Conservation (phyloP, 2,113 vertebrate genomes). For the Halichoerus grypus region DNA sequence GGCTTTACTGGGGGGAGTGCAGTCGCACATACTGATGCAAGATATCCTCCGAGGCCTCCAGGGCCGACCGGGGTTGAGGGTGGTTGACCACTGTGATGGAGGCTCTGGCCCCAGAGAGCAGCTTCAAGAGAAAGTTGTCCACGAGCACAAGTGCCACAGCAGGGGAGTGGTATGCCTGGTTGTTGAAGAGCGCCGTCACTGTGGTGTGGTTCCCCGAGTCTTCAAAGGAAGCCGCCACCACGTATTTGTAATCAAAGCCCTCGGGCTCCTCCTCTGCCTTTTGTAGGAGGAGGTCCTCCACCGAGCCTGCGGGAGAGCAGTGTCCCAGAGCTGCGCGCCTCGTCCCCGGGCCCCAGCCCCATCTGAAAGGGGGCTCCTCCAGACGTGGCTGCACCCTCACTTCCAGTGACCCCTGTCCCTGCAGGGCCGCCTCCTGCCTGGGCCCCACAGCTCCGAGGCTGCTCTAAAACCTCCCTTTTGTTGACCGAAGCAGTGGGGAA, state of each 20-base stretch:
- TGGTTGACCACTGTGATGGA: constrained; percentile 92
- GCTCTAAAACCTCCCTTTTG: background rate
- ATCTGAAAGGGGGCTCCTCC: background rate
- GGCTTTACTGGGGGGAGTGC: background rate
- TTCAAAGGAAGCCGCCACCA: constrained; percentile 91
- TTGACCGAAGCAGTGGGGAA: background rate
- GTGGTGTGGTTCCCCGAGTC: constrained; percentile 64
- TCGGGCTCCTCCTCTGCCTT: constrained; percentile 89
- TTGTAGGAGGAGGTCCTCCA: constrained; percentile 91
- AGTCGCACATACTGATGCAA: constrained; percentile 90
- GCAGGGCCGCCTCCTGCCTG: background rate
- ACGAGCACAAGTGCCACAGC: constrained; percentile 92
- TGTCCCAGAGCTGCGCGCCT: rapidly evolving
- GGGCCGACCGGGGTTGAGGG: constrained; percentile 87
- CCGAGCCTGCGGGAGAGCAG: constrained; percentile 82
- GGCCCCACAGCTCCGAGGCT: background rate
- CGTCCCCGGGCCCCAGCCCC: background rate
- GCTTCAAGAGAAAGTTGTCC: constrained; percentile 92
- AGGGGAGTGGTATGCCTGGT: constrained; percentile 93
- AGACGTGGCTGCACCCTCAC: rapidly evolving
- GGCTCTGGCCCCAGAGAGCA: constrained; percentile 89
- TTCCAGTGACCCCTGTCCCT: background rate
- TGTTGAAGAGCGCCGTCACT: constrained; percentile 94
- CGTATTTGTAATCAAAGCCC: constrained; percentile 91
- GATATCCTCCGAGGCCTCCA: background rate